Percentiles rank a stretch among this genome's conserved stretches.
These are phyloP conservation scores for Plotosus lineatus DNA, from an alignment of 2,113 vertebrate genomes.

Conservation along the genomic window DNA sequence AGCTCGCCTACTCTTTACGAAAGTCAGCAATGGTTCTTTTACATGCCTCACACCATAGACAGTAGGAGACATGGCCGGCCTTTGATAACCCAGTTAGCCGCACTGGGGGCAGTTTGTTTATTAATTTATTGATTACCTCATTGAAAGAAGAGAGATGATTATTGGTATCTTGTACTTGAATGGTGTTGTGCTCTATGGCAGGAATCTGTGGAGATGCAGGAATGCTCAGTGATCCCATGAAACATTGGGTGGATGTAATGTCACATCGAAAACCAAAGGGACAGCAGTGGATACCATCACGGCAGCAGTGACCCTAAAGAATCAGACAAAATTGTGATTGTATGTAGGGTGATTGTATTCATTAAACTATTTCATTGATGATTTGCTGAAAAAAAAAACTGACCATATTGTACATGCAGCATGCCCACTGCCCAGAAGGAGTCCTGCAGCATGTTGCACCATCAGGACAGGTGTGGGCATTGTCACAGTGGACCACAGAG, in stretches of 20 bases:
- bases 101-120: too few relatives aligned
- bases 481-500: conserved; percentile 60
- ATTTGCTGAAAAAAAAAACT: conserved; percentile 34
- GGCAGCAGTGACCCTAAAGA: conserved; percentile 65
- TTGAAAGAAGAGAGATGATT: background rate
- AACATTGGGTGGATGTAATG: conserved; percentile 46
- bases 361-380: background rate
- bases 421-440: conserved; percentile 56
- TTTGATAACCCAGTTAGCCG: too few relatives aligned
- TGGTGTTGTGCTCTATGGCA: conserved; percentile 43
- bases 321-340: background rate
- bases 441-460: conserved; percentile 64
- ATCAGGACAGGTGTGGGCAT: conserved; percentile 35
- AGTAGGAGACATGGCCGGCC: too few relatives aligned
- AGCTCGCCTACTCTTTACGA: too few relatives aligned
- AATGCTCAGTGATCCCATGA: conserved; percentile 48
- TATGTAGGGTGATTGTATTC: too few relatives aligned
- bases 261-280: conserved; percentile 61
- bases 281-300: conserved; percentile 65
- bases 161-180: background rate
- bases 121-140: background rate
- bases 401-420: conserved; percentile 59
- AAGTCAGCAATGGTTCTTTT: too few relatives aligned
- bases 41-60: too few relatives aligned
- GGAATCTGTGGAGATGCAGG: conserved; percentile 43